A percentile compares a stretch with the other conserved stretches of the same genome.
Conservation (phyloP, 2,888 invertebrate species). For the Harpalus rufipes region DNA sequence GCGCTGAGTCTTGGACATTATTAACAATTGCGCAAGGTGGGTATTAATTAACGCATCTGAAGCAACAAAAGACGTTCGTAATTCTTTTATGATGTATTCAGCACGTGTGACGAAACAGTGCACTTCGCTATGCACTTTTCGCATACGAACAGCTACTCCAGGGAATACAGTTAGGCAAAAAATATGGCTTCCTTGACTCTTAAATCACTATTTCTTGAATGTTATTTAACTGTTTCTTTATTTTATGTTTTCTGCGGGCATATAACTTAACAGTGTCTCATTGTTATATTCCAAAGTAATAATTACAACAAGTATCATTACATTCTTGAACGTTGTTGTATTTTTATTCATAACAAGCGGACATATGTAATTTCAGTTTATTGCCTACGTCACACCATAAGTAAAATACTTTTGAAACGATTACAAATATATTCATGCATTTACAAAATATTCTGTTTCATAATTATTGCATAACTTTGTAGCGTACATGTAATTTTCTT, state of each 20-base stretch:
- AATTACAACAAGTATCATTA: not conserved
- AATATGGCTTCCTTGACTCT: not conserved
- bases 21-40: slow-evolving; percentile 46
- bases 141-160: not conserved
- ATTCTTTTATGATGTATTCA: slow-evolving; percentile 59
- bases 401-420: too few species aligned
- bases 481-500: too few species aligned
- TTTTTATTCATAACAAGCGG: too few species aligned
- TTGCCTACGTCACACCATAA: too few species aligned
- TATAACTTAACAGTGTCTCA: slow-evolving; percentile 1
- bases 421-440: too few species aligned
- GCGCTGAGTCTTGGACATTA: slow-evolving; percentile 17
- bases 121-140: slow-evolving; percentile 33
- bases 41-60: slow-evolving; percentile 60
- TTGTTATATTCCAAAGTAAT: not conserved
- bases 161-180: slow-evolving; percentile 32
- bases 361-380: too few species aligned
- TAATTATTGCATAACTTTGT: too few species aligned
- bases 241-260: not conserved
- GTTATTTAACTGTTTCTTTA: slow-evolving; percentile 20
- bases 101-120: slow-evolving; percentile 60
- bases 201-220: not conserved
- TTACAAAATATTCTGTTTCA: too few species aligned
- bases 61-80: slow-evolving; percentile 51
- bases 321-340: not conserved